Evolutionary conservation across 2,888 invertebrate genomes (phyloP), one percentile per base, ranked within the genome.

Genomic region (Amphipoea oculea): DNA sequence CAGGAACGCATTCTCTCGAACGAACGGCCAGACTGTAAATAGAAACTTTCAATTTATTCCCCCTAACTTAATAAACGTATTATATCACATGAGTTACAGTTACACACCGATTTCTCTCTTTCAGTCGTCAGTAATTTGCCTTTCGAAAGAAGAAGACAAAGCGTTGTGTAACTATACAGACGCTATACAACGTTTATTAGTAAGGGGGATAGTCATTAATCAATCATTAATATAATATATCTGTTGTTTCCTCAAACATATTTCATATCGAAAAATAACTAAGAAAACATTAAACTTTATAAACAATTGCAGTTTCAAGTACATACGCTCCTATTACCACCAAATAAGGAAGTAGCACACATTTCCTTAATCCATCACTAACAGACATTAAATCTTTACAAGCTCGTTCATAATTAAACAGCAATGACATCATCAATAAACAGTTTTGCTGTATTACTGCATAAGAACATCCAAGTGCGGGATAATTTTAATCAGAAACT

Each of bases 301-400:
- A 66, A 0, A 80, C 73, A 81, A 71, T 71, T 60, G 54, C 75
- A 79, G 60, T 83, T 83, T 68, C 76, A 84, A 84, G 81, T 73
- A 73, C 82, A 70, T 67, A 73, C 23, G 29, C 45, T 20, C 20
- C 72, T 67, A 81, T 66, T 70, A 85, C 40, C 12, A 63, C 70
- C 42, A 65, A 76, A 85, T 78, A 73, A 82, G 84, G 85, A 84
- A 84, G 63, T 73, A 67, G 9, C 66, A 20, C n/a, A 81, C 48
- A 79, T 82, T 79, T 85, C 86, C 85, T 78, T 79, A 76, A 85
- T 82, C 36, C 76, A 82, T 85, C 76, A 82, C 78, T 68, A 65
- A 71, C 78, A 79, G 67, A 11, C 60, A 70, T 78, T 85, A 69
- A 82, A 77, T 75, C 74, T 78, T 73, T 12, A 78, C 23, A 66